These are phyloP conservation scores for Copidosoma aretas DNA, from an alignment of 2,888 invertebrate genomes.

Conservation along the genomic window DNA sequence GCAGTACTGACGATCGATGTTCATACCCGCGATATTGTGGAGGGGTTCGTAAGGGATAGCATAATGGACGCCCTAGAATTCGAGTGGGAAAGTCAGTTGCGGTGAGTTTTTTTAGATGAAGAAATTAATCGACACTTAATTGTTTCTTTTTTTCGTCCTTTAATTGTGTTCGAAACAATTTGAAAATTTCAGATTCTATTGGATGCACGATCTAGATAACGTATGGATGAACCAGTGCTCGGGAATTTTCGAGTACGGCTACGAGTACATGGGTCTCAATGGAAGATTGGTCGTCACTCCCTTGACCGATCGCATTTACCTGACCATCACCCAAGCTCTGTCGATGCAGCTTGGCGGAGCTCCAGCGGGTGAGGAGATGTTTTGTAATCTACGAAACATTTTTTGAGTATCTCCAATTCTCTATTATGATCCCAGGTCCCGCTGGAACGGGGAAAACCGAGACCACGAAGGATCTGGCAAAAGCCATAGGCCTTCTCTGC, in stretches of 20 bases:
- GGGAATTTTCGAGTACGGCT: constrained; percentile 88
- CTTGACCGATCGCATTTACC: constrained; percentile 88
- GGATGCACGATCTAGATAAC: constrained; percentile 82
- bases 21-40: constrained; percentile 89
- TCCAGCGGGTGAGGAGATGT: constrained; percentile 71
- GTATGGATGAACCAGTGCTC: constrained; percentile 85
- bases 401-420: too few relatives aligned
- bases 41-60: constrained; percentile 79
- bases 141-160: too few relatives aligned
- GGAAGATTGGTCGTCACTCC: constrained; percentile 91
- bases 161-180: too few relatives aligned
- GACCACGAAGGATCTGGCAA: constrained; percentile 89
- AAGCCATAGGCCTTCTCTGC: constrained; percentile 83
- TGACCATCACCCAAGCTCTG: constrained; percentile 91
- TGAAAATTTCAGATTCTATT: constrained; percentile 72
- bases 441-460: constrained; percentile 91
- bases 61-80: constrained; percentile 85
- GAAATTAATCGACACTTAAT: neutral
- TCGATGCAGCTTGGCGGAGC: constrained; percentile 92
- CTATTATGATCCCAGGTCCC: too few relatives aligned
- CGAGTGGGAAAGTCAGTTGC: constrained; percentile 91
- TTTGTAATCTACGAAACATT: neutral
- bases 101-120: constrained; percentile 57
- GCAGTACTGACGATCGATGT: constrained; percentile 91
- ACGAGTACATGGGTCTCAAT: constrained; percentile 94